Base-by-base conservation (phyloP, 2,113 vertebrate genomes). In the Apodemus sylvaticus region DNA sequence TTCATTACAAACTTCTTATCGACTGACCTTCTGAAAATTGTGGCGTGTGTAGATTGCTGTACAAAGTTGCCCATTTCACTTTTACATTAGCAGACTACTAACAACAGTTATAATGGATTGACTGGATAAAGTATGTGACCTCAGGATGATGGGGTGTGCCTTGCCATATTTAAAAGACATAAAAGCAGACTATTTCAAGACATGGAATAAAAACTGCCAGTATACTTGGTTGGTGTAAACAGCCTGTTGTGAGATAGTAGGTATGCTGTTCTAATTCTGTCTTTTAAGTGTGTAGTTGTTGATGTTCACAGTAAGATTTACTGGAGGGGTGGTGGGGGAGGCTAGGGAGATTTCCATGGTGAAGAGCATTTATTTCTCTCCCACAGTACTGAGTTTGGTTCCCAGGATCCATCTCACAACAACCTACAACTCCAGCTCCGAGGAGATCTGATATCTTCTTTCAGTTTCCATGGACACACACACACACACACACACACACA, bases 241-340 rank as follows among this genome's bases (percentile, higher is more conserved):
- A 78, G 11, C 58, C 82, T 73, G 7, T 77, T 94, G 87, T 2
- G 73, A 74, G 76, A 79, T 2, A 26, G 8, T 82, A 53, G 29
- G 2, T 42, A 26, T 62, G 76, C 86, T 26, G 42, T 39, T 42
- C 36, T 78, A n/a, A 70, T 86, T 95, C 89, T 79, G 62, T 79
- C 89, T 85, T 81, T 14, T 77, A 94, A 71, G 36, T 58, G 16
- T 62, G 7, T 79, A 48, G 1, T 0, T 26, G 31, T 79, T 39
- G 36, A 66, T 83, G 73, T 94, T 94, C 45, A 62, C 45, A 39
- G 82, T 73, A 86, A 87, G 24, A 87, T 79, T 89, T 85, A 90
- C 0, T 10, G 83, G 31, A 42, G 26, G n/a, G 3, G 0, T 10
- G 39, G 13, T 10, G 8, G 5, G 29, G 29, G 29, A n/a, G 36